A percentile compares a stretch with the other conserved stretches of the same genome.
phyloP scores from a whole-genome alignment of 2,888 invertebrate genomes.

The Crioceris asparagi region DNA sequence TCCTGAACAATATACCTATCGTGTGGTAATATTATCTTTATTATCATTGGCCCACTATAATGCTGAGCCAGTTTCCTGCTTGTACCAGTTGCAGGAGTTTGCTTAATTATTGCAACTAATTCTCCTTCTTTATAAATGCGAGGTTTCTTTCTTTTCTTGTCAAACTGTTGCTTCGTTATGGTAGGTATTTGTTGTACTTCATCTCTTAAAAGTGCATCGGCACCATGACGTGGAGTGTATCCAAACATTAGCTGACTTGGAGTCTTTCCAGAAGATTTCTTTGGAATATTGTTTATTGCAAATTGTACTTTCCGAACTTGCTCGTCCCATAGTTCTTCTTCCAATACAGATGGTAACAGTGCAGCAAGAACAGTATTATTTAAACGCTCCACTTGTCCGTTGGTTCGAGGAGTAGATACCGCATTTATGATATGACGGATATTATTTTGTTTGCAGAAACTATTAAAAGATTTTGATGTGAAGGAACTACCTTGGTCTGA shows the following conservation, averaged over 20 bases:
- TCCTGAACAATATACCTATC: constrained; percentile 15
- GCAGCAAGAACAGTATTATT: constrained; percentile 26
- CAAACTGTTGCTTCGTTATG: constrained; percentile 12
- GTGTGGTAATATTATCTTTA: constrained; percentile 13
- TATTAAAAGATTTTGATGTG: constrained; percentile 27
- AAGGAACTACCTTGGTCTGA: constrained; percentile 33
- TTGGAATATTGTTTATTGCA: constrained; percentile 22
- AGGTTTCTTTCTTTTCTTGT: constrained; percentile 12
- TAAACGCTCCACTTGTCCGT: constrained; percentile 17
- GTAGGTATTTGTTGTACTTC: constrained; percentile 8
- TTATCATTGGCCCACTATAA: constrained; percentile 15
- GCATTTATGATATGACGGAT: constrained; percentile 25
- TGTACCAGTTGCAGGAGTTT: constrained; percentile 4
- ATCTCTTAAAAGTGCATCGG: constrained; percentile 9
- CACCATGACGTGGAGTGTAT: constrained; percentile 10
- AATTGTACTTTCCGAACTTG: constrained; percentile 26
- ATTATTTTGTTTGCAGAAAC: constrained; percentile 25
- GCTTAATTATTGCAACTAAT: constrained; percentile 12
- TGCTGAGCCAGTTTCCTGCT: constrained; percentile 12
- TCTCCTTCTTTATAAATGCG: constrained; percentile 13
- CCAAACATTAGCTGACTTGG: constrained; percentile 14
- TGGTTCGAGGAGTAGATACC: constrained; percentile 23
- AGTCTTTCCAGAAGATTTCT: constrained; percentile 13
- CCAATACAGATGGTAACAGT: constrained; percentile 17
- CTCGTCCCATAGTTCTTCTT: constrained; percentile 29